These are phyloP conservation scores for Habropoda laboriosa DNA, from an alignment of 1,140 invertebrate genomes.

Conservation along the genomic window DNA sequence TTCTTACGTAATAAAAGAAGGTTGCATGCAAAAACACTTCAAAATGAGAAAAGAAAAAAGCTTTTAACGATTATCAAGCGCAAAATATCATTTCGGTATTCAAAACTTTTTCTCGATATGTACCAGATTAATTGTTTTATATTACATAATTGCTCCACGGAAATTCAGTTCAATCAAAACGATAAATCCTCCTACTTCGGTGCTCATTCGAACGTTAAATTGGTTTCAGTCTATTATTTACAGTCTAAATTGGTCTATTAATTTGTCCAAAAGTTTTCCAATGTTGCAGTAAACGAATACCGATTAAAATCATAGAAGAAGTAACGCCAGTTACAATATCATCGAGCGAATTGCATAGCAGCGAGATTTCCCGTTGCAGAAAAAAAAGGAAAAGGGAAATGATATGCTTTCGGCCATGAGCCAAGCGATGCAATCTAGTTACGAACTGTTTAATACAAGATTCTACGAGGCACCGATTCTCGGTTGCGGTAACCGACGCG, in stretches of 20 bases:
- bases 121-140: not conserved
- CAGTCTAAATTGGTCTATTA: too few relatives aligned
- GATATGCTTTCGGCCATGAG: slow-evolving; percentile 17
- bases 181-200: too few relatives aligned
- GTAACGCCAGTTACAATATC: not conserved
- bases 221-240: too few relatives aligned
- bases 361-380: not conserved
- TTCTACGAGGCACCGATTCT: slow-evolving; percentile 57
- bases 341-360: not conserved
- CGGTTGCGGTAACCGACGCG: slow-evolving; percentile 48
- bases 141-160: not conserved
- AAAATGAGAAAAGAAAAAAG: too few relatives aligned
- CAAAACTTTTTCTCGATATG: too few relatives aligned
- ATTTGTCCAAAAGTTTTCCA: too few relatives aligned
- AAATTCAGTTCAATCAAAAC: not conserved
- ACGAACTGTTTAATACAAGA: slow-evolving; percentile 56
- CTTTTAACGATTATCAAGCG: too few relatives aligned
- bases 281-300: too few relatives aligned
- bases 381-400: slow-evolving; percentile 30
- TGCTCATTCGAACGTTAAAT: too few relatives aligned
- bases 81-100: not conserved
- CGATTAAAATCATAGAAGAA: not conserved
- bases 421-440: slow-evolving; percentile 52
- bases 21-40: too few relatives aligned
- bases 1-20: too few relatives aligned